phyloP scores from a whole-genome alignment of 30 jellyfish, hydroid and myxozoan species.

The Haliclystus octoradiatus region DNA sequence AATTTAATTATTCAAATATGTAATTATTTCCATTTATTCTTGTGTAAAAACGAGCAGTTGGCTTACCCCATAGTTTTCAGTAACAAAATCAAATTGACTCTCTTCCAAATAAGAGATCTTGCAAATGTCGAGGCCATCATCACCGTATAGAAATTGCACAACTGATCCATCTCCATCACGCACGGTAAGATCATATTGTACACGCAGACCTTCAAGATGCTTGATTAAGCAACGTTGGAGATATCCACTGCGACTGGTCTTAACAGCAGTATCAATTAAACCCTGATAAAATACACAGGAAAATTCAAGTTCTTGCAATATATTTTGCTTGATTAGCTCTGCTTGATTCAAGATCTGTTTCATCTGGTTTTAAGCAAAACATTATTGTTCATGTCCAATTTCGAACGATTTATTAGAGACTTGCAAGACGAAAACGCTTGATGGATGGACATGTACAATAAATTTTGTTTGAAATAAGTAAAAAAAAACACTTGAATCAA shows the following conservation, averaged over 20 bases:
- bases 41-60: not conserved
- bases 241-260: slow-evolving; percentile 99
- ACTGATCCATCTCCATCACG: slow-evolving; percentile 99
- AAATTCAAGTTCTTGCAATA: too few relatives aligned
- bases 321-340: too few relatives aligned
- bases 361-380: too few relatives aligned
- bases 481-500: too few relatives aligned
- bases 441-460: too few relatives aligned
- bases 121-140: slow-evolving; percentile 96
- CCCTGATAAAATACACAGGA: slow-evolving; percentile 44
- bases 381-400: too few relatives aligned
- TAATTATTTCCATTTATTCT: not conserved
- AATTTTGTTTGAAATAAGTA: too few relatives aligned
- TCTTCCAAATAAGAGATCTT: slow-evolving; percentile 59
- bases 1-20: too few relatives aligned
- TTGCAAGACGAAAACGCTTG: too few relatives aligned
- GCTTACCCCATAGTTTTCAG: slow-evolving; percentile 61
- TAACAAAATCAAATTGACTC: slow-evolving; percentile 68
- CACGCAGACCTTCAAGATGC: slow-evolving; percentile 96
- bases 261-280: slow-evolving; percentile 98
- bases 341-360: too few relatives aligned
- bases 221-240: slow-evolving; percentile 97
- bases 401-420: too few relatives aligned
- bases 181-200: slow-evolving; percentile 92
- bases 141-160: slow-evolving; percentile 97